Base-by-base conservation (phyloP, 2,113 vertebrate species). In the Panthera leo region DNA sequence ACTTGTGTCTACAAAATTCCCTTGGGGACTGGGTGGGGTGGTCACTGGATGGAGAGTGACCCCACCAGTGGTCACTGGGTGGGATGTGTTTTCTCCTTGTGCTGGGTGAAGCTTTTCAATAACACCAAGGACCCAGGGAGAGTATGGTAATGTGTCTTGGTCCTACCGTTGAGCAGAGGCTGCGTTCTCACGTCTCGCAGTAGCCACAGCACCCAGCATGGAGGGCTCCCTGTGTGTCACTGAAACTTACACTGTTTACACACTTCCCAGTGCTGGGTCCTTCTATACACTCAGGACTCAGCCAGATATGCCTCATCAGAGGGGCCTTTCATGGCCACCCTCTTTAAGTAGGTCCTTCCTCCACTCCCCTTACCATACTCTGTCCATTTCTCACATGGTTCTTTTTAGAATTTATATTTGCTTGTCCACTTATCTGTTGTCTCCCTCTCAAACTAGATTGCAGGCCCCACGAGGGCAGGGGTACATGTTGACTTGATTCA, bases 271-370 rank as follows among this genome's bases (percentile, higher is more conserved):
- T 80, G 34, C 65, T 80, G n/a, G 29, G 7, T 75, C 31, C 29
- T 53, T 51, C 78, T 87, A 7, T 15, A 1, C 23, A 29, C 71
- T 76, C 5, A 16, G 34, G 31, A 34, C 27, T 92, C 5, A 2
- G 6, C 27, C 51, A 4, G 13, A 45, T 11, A 7, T 0, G 2
- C 11, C 10, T 0, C 7, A n/a, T 48, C 2, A 1, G 15, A 70
- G 45, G n/a, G 71, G 29, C 7, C 70, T 75, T 23, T 4, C 7
- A 12, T 7, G 29, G 58, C 55, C 3, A 4, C 18, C 12, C 42
- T 92, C 55, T 65, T n/a, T 34, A 84, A 51, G 15, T 0, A 68
- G 16, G 18, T 36, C 15, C 36, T 31, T 68, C 23, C 23, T 16
- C 5, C 16, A 14, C 11, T n/a, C 36, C 79, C 78, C 10, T 51